Conservation (phyloP, 2,888 invertebrate species). For the Eurois occulta region DNA sequence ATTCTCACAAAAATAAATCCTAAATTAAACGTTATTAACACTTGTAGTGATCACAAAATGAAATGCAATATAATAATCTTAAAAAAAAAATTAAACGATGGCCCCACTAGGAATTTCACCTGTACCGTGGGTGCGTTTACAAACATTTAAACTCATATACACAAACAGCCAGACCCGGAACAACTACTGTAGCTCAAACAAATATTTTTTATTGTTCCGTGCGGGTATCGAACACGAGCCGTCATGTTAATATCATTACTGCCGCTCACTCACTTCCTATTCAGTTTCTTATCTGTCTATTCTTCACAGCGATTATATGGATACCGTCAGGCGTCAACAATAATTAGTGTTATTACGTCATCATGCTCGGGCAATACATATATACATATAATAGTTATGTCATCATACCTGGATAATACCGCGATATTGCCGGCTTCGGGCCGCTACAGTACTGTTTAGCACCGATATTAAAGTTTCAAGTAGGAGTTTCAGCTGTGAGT, state of each 20-base stretch:
- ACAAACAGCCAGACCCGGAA: too few species aligned
- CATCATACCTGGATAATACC: constrained; percentile 25
- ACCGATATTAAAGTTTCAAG: constrained; percentile 44
- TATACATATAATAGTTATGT: constrained; percentile 19
- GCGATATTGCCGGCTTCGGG: constrained; percentile 28
- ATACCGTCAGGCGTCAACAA: constrained; percentile 3
- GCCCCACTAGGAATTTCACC: too few species aligned
- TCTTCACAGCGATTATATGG: constrained; percentile 2
- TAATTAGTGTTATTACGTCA: constrained; percentile 34
- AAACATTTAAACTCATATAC: too few species aligned
- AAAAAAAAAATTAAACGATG: too few species aligned
- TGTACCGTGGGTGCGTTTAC: too few species aligned
- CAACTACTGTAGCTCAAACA: too few species aligned
- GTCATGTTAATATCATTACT: not conserved
- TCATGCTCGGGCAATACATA: constrained; percentile 5
- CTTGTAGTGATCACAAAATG: too few species aligned
- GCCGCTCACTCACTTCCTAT: not conserved
- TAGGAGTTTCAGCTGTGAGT: not conserved
- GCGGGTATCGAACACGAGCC: too few species aligned
- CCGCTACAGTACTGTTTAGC: constrained; percentile 47
- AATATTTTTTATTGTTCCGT: too few species aligned
- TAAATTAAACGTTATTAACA: not conserved
- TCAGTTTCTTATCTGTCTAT: not conserved
- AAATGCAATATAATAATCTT: too few species aligned
- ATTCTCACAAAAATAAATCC: not conserved